Conservation (phyloP, 2,113 vertebrate species). For the Gambusia holbrooki region DNA sequence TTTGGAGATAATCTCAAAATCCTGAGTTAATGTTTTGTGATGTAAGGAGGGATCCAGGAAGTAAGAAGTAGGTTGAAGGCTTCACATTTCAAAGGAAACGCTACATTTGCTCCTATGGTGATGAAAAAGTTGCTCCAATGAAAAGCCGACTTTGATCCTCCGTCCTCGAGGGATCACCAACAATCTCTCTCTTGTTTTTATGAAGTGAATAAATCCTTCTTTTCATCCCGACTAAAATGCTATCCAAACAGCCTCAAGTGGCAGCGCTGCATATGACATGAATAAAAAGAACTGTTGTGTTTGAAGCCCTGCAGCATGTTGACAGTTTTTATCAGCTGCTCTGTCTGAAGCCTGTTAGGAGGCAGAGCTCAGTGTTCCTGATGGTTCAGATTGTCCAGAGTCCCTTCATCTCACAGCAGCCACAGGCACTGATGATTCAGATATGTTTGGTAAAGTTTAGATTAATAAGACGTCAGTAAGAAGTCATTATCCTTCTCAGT, state of each 20-base stretch:
- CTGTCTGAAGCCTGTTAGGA: not conserved
- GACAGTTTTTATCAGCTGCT: not conserved
- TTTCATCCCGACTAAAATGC: not conserved
- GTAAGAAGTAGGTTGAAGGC: too few species aligned
- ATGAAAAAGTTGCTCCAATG: too few species aligned
- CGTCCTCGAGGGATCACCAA: too few species aligned
- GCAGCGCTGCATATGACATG: not conserved
- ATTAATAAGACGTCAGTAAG: not conserved
- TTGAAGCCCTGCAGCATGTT: not conserved
- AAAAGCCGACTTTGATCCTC: too few species aligned
- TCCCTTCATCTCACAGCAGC: not conserved
- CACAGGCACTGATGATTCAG: not conserved
- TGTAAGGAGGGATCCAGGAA: too few species aligned
- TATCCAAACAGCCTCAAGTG: not conserved
- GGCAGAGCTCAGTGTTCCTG: not conserved
- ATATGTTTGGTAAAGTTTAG: not conserved
- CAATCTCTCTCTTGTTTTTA: not conserved
- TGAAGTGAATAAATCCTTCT: not conserved
- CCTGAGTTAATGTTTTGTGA: too few species aligned
- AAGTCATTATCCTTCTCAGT: not conserved
- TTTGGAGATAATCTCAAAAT: too few species aligned
- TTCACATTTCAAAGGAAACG: too few species aligned
- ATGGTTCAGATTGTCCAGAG: not conserved
- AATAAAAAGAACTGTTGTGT: not conserved
- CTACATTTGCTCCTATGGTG: too few species aligned